A percentile compares a stretch with the other conserved stretches of the same genome.
Evolutionary conservation across 2,113 vertebrate genomes (phyloP).

Genomic region (Pseudorhombus dupliciocellatus): DNA sequence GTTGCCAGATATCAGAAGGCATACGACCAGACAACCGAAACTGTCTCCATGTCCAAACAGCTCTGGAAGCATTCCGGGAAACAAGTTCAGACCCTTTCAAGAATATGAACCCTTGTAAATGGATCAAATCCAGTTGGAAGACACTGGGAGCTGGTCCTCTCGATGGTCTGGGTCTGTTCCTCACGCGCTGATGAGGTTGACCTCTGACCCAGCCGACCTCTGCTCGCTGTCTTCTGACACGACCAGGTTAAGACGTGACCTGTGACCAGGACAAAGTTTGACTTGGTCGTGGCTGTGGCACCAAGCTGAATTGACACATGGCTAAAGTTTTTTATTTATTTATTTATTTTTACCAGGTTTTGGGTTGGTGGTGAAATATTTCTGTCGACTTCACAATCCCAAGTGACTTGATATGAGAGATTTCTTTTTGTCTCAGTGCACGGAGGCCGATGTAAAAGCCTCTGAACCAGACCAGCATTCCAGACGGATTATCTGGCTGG

Average conservation of each 20-base stretch:
- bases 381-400: not conserved
- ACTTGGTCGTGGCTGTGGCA: no score
- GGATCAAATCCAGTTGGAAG: conserved; percentile 13
- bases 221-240: not conserved
- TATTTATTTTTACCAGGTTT: no score
- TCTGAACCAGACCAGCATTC: conserved; percentile 67
- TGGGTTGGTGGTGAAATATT: no score
- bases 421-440: not conserved
- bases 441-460: conserved; percentile 27
- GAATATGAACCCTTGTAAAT: conserved; percentile 7
- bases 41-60: not conserved
- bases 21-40: no score
- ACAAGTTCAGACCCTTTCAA: not conserved
- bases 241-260: not conserved
- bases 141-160: conserved; percentile 1
- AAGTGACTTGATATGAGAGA: not conserved
- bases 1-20: not conserved
- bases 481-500: conserved; percentile 76
- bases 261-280: not conserved
- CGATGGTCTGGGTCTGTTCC: not conserved
- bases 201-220: conserved; percentile 13
- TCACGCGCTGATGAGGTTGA: conserved; percentile 10
- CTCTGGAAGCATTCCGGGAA: not conserved
- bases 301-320: no score
- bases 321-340: no score